These are phyloP conservation scores for Goniozus legneri DNA, from an alignment of 1,140 invertebrate genomes.

Conservation along the genomic window DNA sequence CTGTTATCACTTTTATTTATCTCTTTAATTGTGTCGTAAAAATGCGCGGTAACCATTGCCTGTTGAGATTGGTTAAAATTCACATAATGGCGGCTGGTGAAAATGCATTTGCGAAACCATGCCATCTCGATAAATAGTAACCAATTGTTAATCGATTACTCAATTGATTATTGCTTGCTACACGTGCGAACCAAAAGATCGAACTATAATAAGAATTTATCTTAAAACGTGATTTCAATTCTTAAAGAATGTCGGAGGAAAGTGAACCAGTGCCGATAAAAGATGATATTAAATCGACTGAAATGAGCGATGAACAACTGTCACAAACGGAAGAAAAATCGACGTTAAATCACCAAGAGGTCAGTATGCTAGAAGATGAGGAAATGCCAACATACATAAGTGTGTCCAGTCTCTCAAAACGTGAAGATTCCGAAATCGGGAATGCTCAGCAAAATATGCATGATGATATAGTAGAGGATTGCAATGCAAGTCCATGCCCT, in stretches of 20 bases:
- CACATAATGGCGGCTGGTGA: constrained; percentile 24
- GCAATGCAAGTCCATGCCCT: constrained; percentile 19
- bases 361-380: constrained; percentile 37
- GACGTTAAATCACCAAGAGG: not conserved
- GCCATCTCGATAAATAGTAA: no score
- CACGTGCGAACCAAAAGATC: no score
- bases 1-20: no score
- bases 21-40: no score
- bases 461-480: constrained; percentile 3
- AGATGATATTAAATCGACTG: not conserved
- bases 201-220: no score
- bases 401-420: constrained; percentile 22
- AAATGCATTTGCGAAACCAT: no score
- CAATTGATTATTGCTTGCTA: no score
- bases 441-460: constrained; percentile 17
- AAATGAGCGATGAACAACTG: not conserved
- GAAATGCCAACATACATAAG: constrained; percentile 45
- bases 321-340: not conserved
- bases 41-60: no score
- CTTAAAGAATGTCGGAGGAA: constrained; percentile 17
- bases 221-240: no score
- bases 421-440: constrained; percentile 23
- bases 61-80: no score
- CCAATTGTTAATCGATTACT: no score
- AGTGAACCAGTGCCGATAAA: not conserved